Evolutionary conservation across 1,140 invertebrate species (phyloP).

Genomic region (Halictus rubicundus): DNA sequence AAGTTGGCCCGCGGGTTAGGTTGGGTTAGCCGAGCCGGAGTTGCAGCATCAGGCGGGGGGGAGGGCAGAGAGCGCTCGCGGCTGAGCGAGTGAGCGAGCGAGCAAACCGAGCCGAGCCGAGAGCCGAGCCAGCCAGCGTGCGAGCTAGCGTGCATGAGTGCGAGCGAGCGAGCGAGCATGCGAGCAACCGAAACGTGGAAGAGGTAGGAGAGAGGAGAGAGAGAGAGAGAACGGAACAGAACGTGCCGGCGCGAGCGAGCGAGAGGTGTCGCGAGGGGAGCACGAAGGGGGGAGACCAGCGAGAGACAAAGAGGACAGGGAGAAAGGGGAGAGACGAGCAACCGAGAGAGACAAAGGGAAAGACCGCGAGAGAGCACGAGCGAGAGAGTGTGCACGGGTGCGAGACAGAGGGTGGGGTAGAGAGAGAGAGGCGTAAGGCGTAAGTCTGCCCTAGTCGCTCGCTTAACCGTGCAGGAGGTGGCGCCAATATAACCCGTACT

Average conservation of each 20-base stretch:
- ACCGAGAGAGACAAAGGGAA: no score
- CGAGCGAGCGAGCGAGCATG: conserved; percentile 43
- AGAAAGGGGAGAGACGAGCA: conserved; percentile 12
- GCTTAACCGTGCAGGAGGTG: conserved; percentile 78
- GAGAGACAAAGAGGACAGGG: conserved; percentile 39
- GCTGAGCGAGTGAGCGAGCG: conserved; percentile 52
- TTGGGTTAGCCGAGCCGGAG: conserved; percentile 75
- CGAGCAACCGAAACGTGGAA: conserved; percentile 37
- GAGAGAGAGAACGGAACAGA: conserved; percentile 44
- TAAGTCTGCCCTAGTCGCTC: conserved; percentile 78
- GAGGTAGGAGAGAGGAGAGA: conserved; percentile 46
- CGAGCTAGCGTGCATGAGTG: conserved; percentile 48
- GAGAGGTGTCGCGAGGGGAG: conserved; percentile 27
- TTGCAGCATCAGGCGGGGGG: conserved; percentile 75
- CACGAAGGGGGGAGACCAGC: conserved; percentile 48
- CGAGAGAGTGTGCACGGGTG: neutral
- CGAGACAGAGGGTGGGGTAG: conserved; percentile 26
- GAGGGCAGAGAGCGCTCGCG: conserved; percentile 46
- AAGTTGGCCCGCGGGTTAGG: conserved; percentile 78
- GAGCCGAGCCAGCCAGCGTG: conserved; percentile 52
- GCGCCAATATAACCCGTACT: conserved; percentile 78
- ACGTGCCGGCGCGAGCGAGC: conserved; percentile 53
- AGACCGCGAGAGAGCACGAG: conserved; percentile 24
- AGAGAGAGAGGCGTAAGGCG: conserved; percentile 71
- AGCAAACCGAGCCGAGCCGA: conserved; percentile 60